phyloP scores from a whole-genome alignment of 2,888 invertebrate genomes.

The Drosophila meridionalis region DNA sequence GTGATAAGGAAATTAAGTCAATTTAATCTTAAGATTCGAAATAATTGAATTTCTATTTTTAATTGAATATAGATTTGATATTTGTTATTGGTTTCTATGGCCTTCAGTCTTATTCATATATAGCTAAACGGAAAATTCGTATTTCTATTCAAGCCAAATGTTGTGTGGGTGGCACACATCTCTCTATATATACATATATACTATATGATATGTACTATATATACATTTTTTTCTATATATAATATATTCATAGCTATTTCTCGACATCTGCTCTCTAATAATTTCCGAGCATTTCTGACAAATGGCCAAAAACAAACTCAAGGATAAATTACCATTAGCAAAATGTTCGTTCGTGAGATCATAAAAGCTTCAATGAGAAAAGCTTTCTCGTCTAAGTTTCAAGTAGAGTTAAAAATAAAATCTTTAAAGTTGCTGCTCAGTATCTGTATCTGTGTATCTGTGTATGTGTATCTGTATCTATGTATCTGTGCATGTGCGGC shows the following conservation, averaged over 20 bases:
- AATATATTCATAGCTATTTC: slow-evolving; percentile 24
- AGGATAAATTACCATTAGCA: slow-evolving; percentile 72
- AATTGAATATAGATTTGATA: not conserved
- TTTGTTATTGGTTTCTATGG: slow-evolving; percentile 18
- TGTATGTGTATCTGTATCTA: slow-evolving; percentile 23
- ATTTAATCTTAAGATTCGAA: not conserved
- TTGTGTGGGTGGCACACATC: slow-evolving; percentile 51
- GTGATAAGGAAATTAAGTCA: not conserved
- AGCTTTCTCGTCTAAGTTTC: slow-evolving; percentile 74
- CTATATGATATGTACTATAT: slow-evolving; percentile 8
- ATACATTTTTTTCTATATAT: slow-evolving; percentile 8
- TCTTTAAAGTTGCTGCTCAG: slow-evolving; percentile 41
- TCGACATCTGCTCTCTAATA: slow-evolving; percentile 52
- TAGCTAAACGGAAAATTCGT: slow-evolving; percentile 19
- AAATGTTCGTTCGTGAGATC: slow-evolving; percentile 62
- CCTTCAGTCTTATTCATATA: slow-evolving; percentile 50
- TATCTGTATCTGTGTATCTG: slow-evolving; percentile 29
- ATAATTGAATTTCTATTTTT: not conserved
- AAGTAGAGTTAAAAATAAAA: slow-evolving; percentile 73
- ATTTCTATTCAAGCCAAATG: slow-evolving; percentile 10
- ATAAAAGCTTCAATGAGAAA: slow-evolving; percentile 62
- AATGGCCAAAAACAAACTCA: slow-evolving; percentile 66
- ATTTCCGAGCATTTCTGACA: slow-evolving; percentile 60
- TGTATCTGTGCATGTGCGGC: slow-evolving; percentile 34
- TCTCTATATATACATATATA: slow-evolving; percentile 7